Percentiles rank a stretch among this genome's conserved stretches.
Evolutionary conservation across 2,113 vertebrate genomes (phyloP).

Genomic region (Nycticryphes semicollaris): DNA sequence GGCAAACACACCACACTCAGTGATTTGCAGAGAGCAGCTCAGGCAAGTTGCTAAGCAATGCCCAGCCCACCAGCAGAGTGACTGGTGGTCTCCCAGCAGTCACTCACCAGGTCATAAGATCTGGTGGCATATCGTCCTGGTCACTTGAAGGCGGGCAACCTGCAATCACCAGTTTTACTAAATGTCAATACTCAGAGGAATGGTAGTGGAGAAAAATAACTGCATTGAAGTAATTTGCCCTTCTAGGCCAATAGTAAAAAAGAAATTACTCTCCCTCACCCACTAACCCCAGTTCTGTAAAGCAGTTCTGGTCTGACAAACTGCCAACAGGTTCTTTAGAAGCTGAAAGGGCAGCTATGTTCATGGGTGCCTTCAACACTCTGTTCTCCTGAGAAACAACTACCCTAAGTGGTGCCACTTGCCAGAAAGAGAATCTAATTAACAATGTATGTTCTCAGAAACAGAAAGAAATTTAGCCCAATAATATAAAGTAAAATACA

Average conservation of each 20-base stretch:
- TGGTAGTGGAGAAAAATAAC: background rate
- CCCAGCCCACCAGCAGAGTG: background rate
- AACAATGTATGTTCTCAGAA: background rate
- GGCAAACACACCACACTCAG: background rate
- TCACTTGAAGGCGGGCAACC: background rate
- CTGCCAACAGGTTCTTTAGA: background rate
- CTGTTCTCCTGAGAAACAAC: background rate
- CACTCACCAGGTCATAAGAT: fast-evolving
- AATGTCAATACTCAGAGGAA: background rate
- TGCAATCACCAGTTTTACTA: background rate
- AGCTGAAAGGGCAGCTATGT: background rate
- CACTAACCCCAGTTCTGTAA: background rate
- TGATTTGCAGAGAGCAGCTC: background rate
- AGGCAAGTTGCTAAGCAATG: fast-evolving
- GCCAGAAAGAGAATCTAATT: background rate
- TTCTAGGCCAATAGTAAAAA: background rate
- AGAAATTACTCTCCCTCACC: fast-evolving
- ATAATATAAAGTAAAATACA: background rate
- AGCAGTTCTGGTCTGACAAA: background rate
- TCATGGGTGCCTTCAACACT: background rate
- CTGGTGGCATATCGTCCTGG: background rate
- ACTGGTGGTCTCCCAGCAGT: fast-evolving
- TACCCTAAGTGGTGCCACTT: background rate
- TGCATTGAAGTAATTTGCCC: background rate
- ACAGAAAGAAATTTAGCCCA: background rate